Evolutionary conservation across 2,113 vertebrate genomes (phyloP), one percentile per base, ranked within the genome.

Genomic region (Hepsetus odoe): DNA sequence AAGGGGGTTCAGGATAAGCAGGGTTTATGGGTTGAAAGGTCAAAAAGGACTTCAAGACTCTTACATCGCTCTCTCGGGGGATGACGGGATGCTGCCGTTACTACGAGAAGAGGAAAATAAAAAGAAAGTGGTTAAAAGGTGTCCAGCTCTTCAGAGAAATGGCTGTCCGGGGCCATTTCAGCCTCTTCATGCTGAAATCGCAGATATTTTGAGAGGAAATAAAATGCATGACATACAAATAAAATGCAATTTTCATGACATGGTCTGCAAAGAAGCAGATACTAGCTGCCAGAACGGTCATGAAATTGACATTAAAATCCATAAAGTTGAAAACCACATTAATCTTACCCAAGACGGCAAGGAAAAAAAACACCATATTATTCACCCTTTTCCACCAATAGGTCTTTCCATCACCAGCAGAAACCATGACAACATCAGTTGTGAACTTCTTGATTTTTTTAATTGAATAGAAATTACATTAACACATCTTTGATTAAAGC

Each of bases 51-150:
- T 72, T 2, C 26, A 40, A 24, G 77, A 77, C 74, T 86, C 88
- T 94, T 92, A 93, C 87, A 85, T 81, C 90, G 90, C 82, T 90
- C 74, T 83, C 85, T 91, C 90, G 65, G 90, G 86, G 86, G 92
- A 84, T 28, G 86, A 86, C 49, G 1, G 76, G 22, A 85, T 5
- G 62, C 71, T 74, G 84, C 79, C 92, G 67, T 90, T 89, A 86
- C 92, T 96, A 90, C 69, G 77, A 91, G 91, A 87, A 77, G 69
- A 77, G 77, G 79, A 74, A 59, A 55, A 66, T 12, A 62, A 72
- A 16, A 69, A 61, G 20, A 32, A 4, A 68, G 51, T 9, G 24
- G 75, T 77, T 77, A 46, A 61, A 22, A 30, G 0, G 13, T 42
- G 32, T 59, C 3, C 3, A 32, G 30, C 10, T 74, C 72, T 49